These are phyloP conservation scores for Alligator sinensis DNA, from an alignment of 2,113 vertebrate species.

Conservation along the genomic window DNA sequence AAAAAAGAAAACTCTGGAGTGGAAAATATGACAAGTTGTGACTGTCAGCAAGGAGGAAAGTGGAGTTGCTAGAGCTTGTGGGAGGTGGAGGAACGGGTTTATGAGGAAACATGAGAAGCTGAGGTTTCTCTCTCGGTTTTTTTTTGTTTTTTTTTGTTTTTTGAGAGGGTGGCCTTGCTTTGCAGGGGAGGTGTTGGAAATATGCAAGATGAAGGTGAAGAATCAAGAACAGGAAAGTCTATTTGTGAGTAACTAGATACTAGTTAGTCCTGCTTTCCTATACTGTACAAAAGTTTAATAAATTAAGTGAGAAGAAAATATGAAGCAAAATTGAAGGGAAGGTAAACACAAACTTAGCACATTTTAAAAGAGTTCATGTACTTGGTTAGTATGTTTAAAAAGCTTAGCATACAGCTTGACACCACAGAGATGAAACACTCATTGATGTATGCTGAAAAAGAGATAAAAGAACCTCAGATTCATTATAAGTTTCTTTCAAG, in stretches of 20 bases:
- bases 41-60: not conserved
- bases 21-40: not conserved
- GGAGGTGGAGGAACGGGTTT: not conserved
- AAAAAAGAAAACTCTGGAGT: no score
- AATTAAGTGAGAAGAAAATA: not conserved
- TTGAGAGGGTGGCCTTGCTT: not conserved
- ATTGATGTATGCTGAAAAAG: conserved; percentile 30
- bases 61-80: not conserved
- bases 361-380: conserved; percentile 22
- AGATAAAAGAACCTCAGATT: conserved; percentile 58
- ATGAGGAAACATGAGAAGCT: not conserved
- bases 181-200: not conserved
- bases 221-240: not conserved
- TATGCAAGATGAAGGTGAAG: not conserved
- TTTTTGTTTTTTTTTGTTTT: no score
- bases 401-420: conserved; percentile 29
- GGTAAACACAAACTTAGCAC: conserved; percentile 8
- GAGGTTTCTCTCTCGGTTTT: accelerated
- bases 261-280: not conserved
- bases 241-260: not conserved
- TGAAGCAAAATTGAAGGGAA: conserved; percentile 22
- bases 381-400: conserved; percentile 47
- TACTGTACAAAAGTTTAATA: not conserved
- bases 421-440: conserved; percentile 30
- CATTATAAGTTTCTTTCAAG: conserved; percentile 15